These are phyloP conservation scores for Orchestes rusci DNA, from an alignment of 2,888 invertebrate genomes.

Conservation along the genomic window DNA sequence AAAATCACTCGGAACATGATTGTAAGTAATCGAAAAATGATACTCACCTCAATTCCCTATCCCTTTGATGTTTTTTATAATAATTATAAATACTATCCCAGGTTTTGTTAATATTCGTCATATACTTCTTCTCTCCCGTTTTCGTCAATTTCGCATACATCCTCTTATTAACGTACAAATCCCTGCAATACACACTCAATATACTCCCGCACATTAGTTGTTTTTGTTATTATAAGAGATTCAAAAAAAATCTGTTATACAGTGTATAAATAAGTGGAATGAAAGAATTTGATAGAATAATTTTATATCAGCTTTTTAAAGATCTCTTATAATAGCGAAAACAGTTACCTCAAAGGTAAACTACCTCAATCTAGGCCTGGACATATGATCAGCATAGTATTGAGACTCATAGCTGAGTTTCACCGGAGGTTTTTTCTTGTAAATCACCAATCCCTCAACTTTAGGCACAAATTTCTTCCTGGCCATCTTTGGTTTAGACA, in stretches of 20 bases:
- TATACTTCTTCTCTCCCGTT: conserved; percentile 17
- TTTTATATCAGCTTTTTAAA: no score
- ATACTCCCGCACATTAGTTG: no score
- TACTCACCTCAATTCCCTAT: conserved; percentile 26
- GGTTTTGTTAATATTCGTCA: conserved; percentile 26
- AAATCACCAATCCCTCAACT: neutral
- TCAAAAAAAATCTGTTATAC: no score
- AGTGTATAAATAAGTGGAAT: no score
- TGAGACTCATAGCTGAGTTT: conserved; percentile 21
- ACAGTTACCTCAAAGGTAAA: no score
- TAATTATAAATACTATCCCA: conserved; percentile 34
- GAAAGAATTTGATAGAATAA: no score
- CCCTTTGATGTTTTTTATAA: conserved; percentile 29
- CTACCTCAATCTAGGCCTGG: conserved; percentile 27
- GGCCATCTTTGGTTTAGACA: conserved; percentile 21
- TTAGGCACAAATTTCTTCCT: conserved; percentile 16
- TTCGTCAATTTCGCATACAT: conserved; percentile 13
- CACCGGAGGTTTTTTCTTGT: conserved; percentile 1
- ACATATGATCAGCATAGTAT: conserved; percentile 29
- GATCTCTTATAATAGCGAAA: no score
- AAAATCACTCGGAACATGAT: no score
- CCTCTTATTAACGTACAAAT: conserved; percentile 22
- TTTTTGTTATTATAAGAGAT: no score
- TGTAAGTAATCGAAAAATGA: no score
- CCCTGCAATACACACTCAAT: conserved; percentile 23